A percentile compares a stretch with the other conserved stretches of the same genome.
Evolutionary conservation across 1,140 invertebrate genomes (phyloP).

Genomic region (Drosophila seguyi): DNA sequence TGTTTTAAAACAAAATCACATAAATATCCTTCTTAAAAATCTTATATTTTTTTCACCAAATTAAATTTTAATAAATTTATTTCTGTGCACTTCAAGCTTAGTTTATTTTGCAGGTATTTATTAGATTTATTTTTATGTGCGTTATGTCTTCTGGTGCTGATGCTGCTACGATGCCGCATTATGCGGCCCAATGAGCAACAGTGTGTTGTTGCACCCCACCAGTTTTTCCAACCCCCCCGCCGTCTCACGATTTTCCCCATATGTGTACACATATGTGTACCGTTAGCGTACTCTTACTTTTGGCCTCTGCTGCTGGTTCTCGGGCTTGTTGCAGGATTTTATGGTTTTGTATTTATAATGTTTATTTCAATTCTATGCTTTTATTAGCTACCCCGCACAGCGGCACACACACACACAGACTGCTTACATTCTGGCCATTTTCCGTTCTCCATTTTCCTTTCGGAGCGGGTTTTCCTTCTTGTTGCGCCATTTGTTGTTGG

Average conservation of each 20-base stretch:
- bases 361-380: constrained; percentile 77
- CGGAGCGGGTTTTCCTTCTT: constrained; percentile 12
- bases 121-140: constrained; percentile 19
- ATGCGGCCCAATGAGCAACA: constrained; percentile 41
- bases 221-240: neutral
- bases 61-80: too few relatives aligned
- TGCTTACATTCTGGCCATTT: constrained; percentile 21
- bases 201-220: constrained; percentile 19
- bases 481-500: constrained; percentile 27
- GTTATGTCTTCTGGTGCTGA: constrained; percentile 11
- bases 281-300: constrained; percentile 14
- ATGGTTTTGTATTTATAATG: constrained; percentile 81
- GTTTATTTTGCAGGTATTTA: constrained; percentile 25
- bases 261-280: neutral
- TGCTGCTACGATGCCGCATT: constrained; percentile 17
- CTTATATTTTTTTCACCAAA: too few relatives aligned
- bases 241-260: constrained; percentile 1
- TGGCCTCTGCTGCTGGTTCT: constrained; percentile 33
- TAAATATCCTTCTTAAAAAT: too few relatives aligned
- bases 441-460: constrained; percentile 14
- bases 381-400: constrained; percentile 60
- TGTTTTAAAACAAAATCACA: too few relatives aligned
- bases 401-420: constrained; percentile 8
- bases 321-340: constrained; percentile 57
- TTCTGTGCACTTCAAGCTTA: constrained; percentile 1